Base-by-base conservation (phyloP, 2,888 invertebrate genomes). In the Beris morrisii region DNA sequence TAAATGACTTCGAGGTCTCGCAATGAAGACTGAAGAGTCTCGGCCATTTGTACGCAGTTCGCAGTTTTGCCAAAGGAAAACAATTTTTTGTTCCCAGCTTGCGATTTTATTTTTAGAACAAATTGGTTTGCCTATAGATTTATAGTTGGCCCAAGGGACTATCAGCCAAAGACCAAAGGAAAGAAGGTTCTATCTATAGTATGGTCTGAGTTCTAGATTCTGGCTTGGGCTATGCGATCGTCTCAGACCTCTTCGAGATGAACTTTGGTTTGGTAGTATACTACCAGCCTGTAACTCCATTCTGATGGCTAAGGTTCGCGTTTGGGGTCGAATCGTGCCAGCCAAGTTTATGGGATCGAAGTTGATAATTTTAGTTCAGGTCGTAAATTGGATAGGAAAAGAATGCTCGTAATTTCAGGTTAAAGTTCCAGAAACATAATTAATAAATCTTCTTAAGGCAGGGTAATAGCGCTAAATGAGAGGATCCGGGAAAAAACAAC, bases 121-220 rank as follows among this genome's bases (percentile, higher is more conserved):
- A 68, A 68, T 68, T 68, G 68, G 68, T 68, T 65, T 61, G 61
- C 54, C 65, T 65, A 65, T 68, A 65, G 65, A 68, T 68, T 68
- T 68, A 68, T 68, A 65, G 68, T 65, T 65, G 68, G 65, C 68
- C 65, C 65, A 61, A 68, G 68, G 68, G 65, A 65, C 61, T 56
- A 59, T 43, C 55, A 65, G 64, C 50, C 56, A 65, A 61, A 65
- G 59, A 61, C 61, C 54, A 61, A 68, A 50, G 46, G 65, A 54
- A 56, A 56, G 68, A 61, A 48, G 50, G 59, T 64, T 22, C 46
- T 48, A 45, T 30, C n/a, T 48, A 59, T 13, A 50, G 30, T 32
- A 50, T 46, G 48, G 50, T 31, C n/a, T 48, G 48, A 12, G 9
- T 44, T 9, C n/a, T 9, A 11, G 48, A n/a, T 48, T 7, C 48